Evolutionary conservation across 1,140 invertebrate genomes (phyloP).

Genomic region (Drosophila parabipectinata): DNA sequence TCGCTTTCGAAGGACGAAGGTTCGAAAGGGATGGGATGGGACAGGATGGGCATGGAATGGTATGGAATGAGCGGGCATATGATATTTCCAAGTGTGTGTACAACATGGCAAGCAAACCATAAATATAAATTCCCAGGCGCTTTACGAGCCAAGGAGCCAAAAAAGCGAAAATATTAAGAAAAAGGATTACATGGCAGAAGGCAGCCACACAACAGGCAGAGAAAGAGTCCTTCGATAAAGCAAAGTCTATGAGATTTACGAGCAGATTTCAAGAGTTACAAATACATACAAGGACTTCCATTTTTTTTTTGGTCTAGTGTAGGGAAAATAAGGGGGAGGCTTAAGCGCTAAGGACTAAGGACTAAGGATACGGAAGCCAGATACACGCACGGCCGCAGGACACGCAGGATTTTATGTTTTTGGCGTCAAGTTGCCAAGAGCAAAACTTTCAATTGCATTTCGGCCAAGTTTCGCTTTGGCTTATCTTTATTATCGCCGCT

Average conservation of each 20-base stretch:
- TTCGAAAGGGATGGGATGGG: too few species aligned
- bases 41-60: neutral
- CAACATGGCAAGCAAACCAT: conserved; percentile 33
- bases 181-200: conserved; percentile 69
- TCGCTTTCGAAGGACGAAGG: conserved; percentile 2
- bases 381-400: conserved; percentile 46
- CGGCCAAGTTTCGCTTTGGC: conserved; percentile 58
- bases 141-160: conserved; percentile 38
- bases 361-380: conserved; percentile 13
- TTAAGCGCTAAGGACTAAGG: neutral
- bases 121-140: conserved; percentile 62
- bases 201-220: conserved; percentile 23
- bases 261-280: conserved; percentile 72
- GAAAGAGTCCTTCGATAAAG: conserved; percentile 58
- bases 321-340: neutral
- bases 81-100: conserved; percentile 36
- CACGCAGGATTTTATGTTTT: conserved; percentile 34
- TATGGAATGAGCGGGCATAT: neutral
- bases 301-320: conserved; percentile 29
- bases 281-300: conserved; percentile 45
- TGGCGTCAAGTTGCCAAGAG: conserved; percentile 49
- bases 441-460: conserved; percentile 79
- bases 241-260: conserved; percentile 71
- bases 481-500: conserved; percentile 77
- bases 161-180: conserved; percentile 2